Conservation (phyloP, 2,797 vertebrate genomes). For the Cygnus olor region DNA sequence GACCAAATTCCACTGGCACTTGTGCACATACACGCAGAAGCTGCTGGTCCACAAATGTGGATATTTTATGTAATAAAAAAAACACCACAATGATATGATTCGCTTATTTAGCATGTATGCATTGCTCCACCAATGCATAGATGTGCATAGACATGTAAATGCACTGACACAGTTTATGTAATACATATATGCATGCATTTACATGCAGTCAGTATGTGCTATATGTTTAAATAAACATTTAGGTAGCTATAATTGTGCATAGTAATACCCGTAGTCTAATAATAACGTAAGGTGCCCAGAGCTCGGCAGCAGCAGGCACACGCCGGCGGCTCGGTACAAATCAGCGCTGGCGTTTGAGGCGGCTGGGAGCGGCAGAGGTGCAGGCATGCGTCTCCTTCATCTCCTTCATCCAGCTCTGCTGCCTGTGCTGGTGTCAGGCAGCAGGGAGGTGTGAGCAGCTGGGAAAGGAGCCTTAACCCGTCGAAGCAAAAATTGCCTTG, state of each 20-base stretch:
- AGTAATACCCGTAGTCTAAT: neutral
- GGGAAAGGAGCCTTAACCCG: neutral
- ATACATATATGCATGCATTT: neutral
- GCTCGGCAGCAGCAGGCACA: neutral
- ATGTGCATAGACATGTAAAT: neutral
- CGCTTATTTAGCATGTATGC: neutral
- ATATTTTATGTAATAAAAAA: neutral
- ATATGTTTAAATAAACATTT: neutral
- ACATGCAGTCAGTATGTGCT: fast-evolving
- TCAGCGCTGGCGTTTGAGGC: fast-evolving
- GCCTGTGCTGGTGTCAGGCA: neutral
- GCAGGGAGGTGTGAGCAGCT: neutral
- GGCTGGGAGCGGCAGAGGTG: neutral
- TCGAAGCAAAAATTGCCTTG: neutral
- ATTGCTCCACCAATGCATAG: neutral
- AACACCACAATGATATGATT: neutral
- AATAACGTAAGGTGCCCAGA: neutral
- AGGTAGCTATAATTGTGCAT: neutral
- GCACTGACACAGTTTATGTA: neutral
- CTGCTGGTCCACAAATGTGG: neutral
- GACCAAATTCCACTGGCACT: neutral
- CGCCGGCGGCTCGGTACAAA: neutral
- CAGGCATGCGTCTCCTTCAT: neutral
- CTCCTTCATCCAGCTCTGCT: neutral
- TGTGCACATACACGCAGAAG: neutral